Conservation (phyloP, 2,888 invertebrate species). For the Dolomedes plantarius region DNA sequence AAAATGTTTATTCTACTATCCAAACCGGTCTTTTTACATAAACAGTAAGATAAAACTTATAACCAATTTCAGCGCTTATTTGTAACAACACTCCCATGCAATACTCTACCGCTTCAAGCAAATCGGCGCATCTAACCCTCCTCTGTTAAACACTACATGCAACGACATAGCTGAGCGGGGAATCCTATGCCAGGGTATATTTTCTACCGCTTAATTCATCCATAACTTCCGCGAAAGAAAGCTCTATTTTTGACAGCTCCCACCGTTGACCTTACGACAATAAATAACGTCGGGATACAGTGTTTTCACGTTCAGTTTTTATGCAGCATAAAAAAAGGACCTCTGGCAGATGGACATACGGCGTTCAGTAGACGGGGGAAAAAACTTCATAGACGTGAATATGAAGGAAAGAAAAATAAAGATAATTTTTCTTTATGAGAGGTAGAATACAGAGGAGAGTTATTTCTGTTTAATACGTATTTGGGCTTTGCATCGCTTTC, state of each 20-base stretch:
- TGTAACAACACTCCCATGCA: no score
- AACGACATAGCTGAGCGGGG: no score
- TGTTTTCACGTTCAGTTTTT: not conserved
- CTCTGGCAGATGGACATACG: no score
- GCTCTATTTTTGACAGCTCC: not conserved
- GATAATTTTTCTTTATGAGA: not conserved
- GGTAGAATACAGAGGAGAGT: not conserved
- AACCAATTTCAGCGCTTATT: no score
- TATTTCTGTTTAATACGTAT: not conserved
- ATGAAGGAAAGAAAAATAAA: not conserved
- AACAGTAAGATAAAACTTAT: no score
- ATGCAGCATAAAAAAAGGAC: not conserved
- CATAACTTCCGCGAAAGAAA: not conserved
- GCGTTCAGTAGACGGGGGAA: no score
- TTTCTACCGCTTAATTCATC: not conserved
- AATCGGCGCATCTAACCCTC: no score
- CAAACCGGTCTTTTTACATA: no score
- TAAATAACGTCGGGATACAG: not conserved
- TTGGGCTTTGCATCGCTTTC: not conserved
- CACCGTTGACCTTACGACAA: not conserved
- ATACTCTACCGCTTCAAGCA: no score
- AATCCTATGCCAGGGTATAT: no score
- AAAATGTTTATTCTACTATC: no score
- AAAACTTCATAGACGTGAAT: not conserved
- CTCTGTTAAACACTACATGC: no score